phyloP scores from a whole-genome alignment of 2,113 vertebrate genomes.

The Triplophysa siluroides region DNA sequence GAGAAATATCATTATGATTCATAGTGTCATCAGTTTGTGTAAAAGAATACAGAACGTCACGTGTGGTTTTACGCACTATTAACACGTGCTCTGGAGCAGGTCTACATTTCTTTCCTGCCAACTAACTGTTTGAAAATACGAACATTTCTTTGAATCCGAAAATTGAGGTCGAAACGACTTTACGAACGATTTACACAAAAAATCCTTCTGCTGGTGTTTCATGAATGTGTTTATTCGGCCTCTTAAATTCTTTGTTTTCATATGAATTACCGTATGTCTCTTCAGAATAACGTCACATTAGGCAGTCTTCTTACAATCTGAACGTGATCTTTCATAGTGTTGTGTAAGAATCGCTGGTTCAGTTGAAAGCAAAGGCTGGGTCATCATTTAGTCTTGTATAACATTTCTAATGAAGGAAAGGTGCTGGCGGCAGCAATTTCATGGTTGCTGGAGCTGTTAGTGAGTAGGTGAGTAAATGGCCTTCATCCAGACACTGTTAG shows the following conservation, averaged over 20 bases:
- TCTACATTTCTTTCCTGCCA: no score
- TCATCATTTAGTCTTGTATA: slow-evolving; percentile 58
- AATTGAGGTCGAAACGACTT: no score
- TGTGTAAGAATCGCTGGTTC: slow-evolving; percentile 17
- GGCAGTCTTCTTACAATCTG: background rate
- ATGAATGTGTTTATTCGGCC: background rate
- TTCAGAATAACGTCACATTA: background rate
- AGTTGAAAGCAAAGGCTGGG: slow-evolving; percentile 63
- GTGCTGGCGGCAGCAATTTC: slow-evolving; percentile 73
- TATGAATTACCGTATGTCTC: background rate
- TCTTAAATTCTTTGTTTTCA: background rate
- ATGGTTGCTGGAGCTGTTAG: slow-evolving; percentile 68
- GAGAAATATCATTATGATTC: no score
- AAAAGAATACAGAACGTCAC: no score
- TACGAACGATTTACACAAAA: no score
- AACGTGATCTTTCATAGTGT: background rate
- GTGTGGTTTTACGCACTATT: no score
- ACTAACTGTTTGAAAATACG: no score
- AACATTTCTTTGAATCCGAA: no score
- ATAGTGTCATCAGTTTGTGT: no score
- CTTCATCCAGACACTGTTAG: slow-evolving; percentile 72
- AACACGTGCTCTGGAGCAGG: no score
- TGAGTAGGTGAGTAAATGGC: slow-evolving; percentile 67
- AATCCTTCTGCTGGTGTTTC: no score
- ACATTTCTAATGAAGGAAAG: slow-evolving; percentile 57